Evolutionary conservation across 2,113 vertebrate genomes (phyloP), one percentile per base, ranked within the genome.

Genomic region (Cheilinus undulatus): DNA sequence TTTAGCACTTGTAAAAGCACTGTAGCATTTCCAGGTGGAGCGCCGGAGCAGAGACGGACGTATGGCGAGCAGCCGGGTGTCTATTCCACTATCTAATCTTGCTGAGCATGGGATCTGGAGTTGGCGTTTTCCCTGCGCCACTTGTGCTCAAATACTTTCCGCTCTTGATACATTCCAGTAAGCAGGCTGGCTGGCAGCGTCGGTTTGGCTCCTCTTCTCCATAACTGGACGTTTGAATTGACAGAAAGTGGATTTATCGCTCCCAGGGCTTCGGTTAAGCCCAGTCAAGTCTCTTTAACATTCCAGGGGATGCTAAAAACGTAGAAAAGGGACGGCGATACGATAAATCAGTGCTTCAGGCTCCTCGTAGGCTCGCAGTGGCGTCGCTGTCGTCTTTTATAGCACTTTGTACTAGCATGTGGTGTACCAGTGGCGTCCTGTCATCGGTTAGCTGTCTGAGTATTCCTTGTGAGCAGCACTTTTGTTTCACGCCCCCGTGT

Each of bases 1-100:
- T 94, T 93, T 83, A 92, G 94, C 95, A 91, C 92, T 85, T 92
- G 90, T 93, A 90, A 89, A 82, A 94, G 91, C 93, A 93, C 91
- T 93, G 87, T 85, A 85, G 78, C 88, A 82, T 87, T 83, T 84
- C 53, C 65, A 74, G 40, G 50, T 57, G 27, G 23, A 28, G 17
- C 46, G 36, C 63, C 4, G 32, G 57, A 59, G 53, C 60, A 56
- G 9, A 2, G 32, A 56, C 42, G 23, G 30, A 45, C 17, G 19
- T 7, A 27, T 15, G 58, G 70, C 68, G 15, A 56, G 43, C 66
- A 56, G 60, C 52, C 3, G 3, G 43, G 67, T 3, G 71, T 69
- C 61, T 36, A 42, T 60, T 78, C 78, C 69, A 67, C 69, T 40
- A 49, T 76, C 42, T 62, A 52, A 43, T 73, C 53, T 53, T 49